Conservation (phyloP, 2,888 invertebrate genomes). For the Thereva unica region DNA sequence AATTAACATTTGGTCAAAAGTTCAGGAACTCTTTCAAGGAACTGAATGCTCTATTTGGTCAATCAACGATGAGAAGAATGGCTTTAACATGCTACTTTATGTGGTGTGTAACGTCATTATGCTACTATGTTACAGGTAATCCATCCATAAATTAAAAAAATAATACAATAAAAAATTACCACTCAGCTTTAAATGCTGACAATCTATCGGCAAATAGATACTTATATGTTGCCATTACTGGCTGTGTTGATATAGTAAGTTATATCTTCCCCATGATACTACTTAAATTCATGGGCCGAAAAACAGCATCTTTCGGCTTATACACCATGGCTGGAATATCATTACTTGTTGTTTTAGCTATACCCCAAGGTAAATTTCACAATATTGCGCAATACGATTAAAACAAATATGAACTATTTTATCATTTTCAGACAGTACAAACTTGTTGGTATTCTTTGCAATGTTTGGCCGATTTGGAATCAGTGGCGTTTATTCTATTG, state of each 20-base stretch:
- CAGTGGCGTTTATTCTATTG: constrained; percentile 64
- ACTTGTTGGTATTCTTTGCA: constrained; percentile 57
- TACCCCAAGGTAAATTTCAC: constrained; percentile 54
- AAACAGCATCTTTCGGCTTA: constrained; percentile 56
- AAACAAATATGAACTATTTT: neutral
- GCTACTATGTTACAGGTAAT: constrained; percentile 57
- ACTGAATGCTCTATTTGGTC: constrained; percentile 52
- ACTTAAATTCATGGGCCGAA: constrained; percentile 59
- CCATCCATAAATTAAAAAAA: neutral
- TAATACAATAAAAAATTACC: neutral
- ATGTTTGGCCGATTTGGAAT: constrained; percentile 62
- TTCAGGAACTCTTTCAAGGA: constrained; percentile 54
- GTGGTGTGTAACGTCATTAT: constrained; percentile 56
- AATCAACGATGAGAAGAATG: constrained; percentile 51
- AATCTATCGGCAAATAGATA: constrained; percentile 62
- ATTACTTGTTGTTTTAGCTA: constrained; percentile 58
- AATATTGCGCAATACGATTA: neutral
- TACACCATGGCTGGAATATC: constrained; percentile 60
- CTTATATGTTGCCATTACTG: constrained; percentile 60
- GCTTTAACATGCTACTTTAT: constrained; percentile 58
- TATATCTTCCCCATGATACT: constrained; percentile 61
- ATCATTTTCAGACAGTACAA: constrained; percentile 46
- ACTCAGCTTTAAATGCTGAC: constrained; percentile 61
- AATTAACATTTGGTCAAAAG: constrained; percentile 46
- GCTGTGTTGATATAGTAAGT: constrained; percentile 62